A percentile compares a stretch with the other conserved stretches of the same genome.
Conservation (phyloP, 1,140 invertebrate genomes). For the Ridgeia piscesae region DNA sequence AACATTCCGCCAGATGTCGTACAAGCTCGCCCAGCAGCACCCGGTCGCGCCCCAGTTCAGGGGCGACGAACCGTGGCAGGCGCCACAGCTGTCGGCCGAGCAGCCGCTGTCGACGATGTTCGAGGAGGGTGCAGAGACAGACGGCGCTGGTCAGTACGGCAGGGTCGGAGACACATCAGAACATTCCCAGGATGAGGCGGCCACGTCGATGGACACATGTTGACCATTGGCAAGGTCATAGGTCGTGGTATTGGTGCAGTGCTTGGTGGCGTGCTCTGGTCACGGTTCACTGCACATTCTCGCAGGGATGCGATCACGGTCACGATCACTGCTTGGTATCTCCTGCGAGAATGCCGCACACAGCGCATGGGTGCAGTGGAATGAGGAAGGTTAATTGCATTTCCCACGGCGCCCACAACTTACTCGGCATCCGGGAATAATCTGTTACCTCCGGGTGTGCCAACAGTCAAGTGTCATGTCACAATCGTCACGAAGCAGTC, state of each 20-base stretch:
- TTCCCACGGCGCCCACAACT: neutral
- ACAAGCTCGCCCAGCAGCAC: conserved; percentile 73
- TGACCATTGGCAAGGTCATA: neutral
- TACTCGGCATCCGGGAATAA: neutral
- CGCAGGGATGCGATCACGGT: neutral
- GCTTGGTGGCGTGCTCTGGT: neutral
- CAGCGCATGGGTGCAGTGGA: neutral
- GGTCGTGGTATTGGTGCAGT: neutral
- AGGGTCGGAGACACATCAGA: neutral
- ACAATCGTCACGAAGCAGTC: neutral
- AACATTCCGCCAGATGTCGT: conserved; percentile 70
- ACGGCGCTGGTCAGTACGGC: neutral
- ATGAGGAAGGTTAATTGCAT: neutral
- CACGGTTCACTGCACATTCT: neutral
- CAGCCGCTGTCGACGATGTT: conserved; percentile 27
- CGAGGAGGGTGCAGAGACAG: conserved; percentile 23
- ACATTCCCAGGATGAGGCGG: neutral
- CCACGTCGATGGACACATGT: neutral
- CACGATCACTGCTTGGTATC: neutral
- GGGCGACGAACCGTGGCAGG: conserved; percentile 42
- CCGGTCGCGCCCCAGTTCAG: conserved; percentile 61
- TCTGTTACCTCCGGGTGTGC: neutral
- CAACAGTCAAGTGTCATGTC: neutral
- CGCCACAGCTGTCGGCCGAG: neutral
- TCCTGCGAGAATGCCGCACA: neutral